Conservation (phyloP, 2,113 vertebrate genomes). For the Monarcha castaneiventris region DNA sequence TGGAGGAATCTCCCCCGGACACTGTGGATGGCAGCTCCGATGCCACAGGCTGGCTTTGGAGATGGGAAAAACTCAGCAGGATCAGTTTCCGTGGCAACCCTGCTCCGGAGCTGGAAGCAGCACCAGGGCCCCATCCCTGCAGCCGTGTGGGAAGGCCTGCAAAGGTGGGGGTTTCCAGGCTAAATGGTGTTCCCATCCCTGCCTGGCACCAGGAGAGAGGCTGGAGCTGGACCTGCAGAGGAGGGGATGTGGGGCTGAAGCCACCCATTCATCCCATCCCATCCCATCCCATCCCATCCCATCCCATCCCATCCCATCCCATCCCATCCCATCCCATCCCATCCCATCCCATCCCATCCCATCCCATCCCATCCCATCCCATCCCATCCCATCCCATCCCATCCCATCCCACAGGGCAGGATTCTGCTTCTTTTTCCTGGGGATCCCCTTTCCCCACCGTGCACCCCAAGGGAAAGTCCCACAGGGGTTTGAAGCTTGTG, state of each 20-base stretch:
- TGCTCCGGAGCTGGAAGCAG: background rate
- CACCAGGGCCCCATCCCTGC: background rate
- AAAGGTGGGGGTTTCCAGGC: background rate
- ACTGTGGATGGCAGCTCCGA: background rate
- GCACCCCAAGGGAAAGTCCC: background rate
- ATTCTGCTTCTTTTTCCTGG: background rate
- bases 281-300: background rate
- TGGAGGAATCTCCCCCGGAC: background rate
- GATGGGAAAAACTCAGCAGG: background rate
- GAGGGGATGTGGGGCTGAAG: background rate
- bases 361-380: background rate
- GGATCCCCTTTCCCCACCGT: background rate
- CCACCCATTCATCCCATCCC: background rate
- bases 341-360: too few species aligned
- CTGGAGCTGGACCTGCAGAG: background rate
- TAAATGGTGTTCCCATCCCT: background rate
- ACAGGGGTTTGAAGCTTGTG: background rate
- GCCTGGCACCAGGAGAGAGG: fast-evolving
- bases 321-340: too few species aligned
- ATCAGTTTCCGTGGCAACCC: conserved; percentile 3
- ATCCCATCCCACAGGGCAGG: background rate
- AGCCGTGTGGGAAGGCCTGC: background rate
- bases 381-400: too few species aligned
- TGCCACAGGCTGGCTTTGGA: background rate
- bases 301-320: background rate